These are phyloP conservation scores for Chloromyia formosa DNA, from an alignment of 2,888 invertebrate species.

Conservation along the genomic window DNA sequence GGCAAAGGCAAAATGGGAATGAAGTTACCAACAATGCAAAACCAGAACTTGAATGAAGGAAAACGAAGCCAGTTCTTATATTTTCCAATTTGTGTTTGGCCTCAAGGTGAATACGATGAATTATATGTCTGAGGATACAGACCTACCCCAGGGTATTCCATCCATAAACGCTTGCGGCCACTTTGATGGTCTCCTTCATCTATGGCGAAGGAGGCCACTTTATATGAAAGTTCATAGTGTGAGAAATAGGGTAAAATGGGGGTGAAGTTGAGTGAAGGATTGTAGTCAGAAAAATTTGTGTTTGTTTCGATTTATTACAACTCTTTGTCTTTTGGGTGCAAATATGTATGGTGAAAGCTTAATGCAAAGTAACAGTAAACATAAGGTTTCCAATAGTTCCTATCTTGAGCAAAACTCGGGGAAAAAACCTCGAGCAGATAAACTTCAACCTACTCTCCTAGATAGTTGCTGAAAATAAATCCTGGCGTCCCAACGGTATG, in stretches of 20 bases:
- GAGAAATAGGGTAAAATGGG: slow-evolving; percentile 6
- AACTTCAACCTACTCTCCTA: too few species aligned
- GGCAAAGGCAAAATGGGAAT: slow-evolving; percentile 26
- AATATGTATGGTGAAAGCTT: too few species aligned
- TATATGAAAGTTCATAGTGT: slow-evolving; percentile 23
- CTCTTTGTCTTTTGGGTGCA: too few species aligned
- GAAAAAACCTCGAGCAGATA: too few species aligned
- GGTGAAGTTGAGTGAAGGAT: neutral
- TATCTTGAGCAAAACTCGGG: too few species aligned
- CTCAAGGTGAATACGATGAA: slow-evolving; percentile 53
- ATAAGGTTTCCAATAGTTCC: too few species aligned
- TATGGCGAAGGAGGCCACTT: slow-evolving; percentile 25
- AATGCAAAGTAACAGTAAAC: too few species aligned
- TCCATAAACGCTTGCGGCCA: slow-evolving; percentile 31
- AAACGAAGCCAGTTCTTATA: slow-evolving; percentile 55
- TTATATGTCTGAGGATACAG: slow-evolving; percentile 54
- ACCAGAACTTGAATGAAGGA: slow-evolving; percentile 42
- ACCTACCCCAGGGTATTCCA: slow-evolving; percentile 43
- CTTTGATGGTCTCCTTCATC: slow-evolving; percentile 33
- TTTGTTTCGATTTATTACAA: too few species aligned
- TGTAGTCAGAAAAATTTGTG: too few species aligned
- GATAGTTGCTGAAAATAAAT: too few species aligned
- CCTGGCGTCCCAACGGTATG: too few species aligned
- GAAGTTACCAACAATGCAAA: slow-evolving; percentile 42
- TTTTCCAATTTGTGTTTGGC: slow-evolving; percentile 55